Evolutionary conservation across 1,140 invertebrate genomes (phyloP).

Genomic region (Drosophila mauritiana): DNA sequence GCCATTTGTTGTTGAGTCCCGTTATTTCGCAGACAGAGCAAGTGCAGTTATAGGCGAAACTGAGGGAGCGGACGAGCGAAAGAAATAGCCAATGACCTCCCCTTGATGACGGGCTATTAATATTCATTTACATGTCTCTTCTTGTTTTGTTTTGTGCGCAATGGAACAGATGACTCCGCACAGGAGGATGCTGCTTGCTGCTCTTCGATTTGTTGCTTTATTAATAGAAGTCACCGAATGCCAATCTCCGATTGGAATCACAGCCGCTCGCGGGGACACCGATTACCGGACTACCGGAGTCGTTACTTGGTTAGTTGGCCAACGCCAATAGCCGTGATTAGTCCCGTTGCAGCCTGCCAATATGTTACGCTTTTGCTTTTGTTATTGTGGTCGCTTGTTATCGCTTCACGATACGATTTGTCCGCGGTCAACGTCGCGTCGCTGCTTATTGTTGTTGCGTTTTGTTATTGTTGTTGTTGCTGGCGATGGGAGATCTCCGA

Average conservation of each 20-base stretch:
- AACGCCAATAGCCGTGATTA: neutral
- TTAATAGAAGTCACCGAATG: slow-evolving; percentile 28
- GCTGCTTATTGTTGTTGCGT: slow-evolving; percentile 2
- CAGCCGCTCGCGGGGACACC: neutral
- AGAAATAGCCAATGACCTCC: slow-evolving; percentile 45
- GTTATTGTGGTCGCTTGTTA: neutral
- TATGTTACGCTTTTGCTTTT: slow-evolving; percentile 7
- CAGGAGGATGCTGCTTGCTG: slow-evolving; percentile 23
- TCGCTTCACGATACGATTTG: neutral
- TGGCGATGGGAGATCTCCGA: neutral
- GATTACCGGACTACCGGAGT: neutral
- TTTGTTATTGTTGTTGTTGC: slow-evolving; percentile 38
- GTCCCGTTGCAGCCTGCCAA: slow-evolving; percentile 6
- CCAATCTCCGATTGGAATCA: slow-evolving; percentile 4
- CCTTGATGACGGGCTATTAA: slow-evolving; percentile 73
- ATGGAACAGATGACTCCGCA: slow-evolving; percentile 29
- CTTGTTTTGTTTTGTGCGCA: slow-evolving; percentile 4
- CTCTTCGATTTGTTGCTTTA: slow-evolving; percentile 18
- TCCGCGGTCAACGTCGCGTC: neutral
- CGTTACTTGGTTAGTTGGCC: neutral
- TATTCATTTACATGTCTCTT: slow-evolving; percentile 63
- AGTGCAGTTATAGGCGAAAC: slow-evolving; percentile 17
- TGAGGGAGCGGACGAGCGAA: neutral
- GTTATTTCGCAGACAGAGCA: slow-evolving; percentile 63
- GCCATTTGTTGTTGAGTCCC: slow-evolving; percentile 64